Base-by-base conservation (phyloP, 1,140 invertebrate genomes). In the Thaumatotibia leucotreta region DNA sequence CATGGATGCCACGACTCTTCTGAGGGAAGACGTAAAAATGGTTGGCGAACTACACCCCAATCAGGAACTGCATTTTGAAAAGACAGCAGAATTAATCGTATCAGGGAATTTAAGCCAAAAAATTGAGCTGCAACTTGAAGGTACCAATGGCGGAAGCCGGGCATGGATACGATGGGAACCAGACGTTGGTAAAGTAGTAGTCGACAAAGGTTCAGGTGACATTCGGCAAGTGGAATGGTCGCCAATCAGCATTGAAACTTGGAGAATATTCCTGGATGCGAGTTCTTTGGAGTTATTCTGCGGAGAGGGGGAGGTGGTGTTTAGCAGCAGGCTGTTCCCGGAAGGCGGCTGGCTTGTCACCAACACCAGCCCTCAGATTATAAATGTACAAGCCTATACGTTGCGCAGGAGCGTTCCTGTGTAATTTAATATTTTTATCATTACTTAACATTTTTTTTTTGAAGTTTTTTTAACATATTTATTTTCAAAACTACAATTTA, bases 261-360 rank as follows among this genome's bases (percentile, higher is more conserved):
- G 82, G 84, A 77, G 84, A 50, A 68, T 91, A 1, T 89, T 89
- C 67, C 61, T 91, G 23, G 88, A 91, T 61, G 68, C 86, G 1
- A 88, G 87, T 68, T 87, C 86, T 14, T 24, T 91, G 20, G 88
- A 91, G 61, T 62, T 91, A 29, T 91, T 91, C 68, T 91, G 88
- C 64, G 88, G 88, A 1, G 85, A 88, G 65, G 88, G 87, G n/a
- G 88, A 89, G 49, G 87, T 83, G 2, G 88, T 91, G 0, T 86
- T 91, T 58, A 89, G 85, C 33, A 84, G 77, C 50, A 70, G 88
- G 35, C 73, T 86, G 3, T 89, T 78, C 50, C 79, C 84, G 17
- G 74, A 83, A 2, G 85, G 86, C 22, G 77, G 75, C 6, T 89
- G 86, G 86, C 72, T 63, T 3, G 39, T 90, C 2, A 82, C 68